These are phyloP conservation scores for Alosa alosa DNA, from an alignment of 2,113 vertebrate species.

Conservation along the genomic window DNA sequence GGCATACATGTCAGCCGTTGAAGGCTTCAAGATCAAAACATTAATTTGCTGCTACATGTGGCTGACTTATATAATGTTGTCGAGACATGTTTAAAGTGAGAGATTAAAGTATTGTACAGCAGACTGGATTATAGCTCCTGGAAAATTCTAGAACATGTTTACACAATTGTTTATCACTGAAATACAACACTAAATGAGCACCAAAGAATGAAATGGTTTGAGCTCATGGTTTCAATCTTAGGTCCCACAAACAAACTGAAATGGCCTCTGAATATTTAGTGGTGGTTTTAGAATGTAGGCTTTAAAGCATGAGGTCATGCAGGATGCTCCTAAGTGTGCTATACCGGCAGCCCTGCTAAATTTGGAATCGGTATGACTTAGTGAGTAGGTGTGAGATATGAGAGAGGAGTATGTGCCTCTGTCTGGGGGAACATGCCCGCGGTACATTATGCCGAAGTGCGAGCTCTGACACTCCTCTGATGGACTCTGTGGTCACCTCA, in stretches of 20 bases:
- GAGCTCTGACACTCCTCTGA: constrained; percentile 45
- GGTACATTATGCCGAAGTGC: constrained; percentile 23
- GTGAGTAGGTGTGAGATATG: constrained; percentile 33
- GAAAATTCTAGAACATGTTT: not conserved
- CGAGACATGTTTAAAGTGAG: not conserved
- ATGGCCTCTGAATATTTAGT: not conserved
- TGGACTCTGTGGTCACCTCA: constrained; percentile 24
- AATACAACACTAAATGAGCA: not conserved
- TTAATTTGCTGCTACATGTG: not conserved
- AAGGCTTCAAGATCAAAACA: not conserved
- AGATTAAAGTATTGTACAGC: not conserved
- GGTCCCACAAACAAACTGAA: not conserved
- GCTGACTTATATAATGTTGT: not conserved
- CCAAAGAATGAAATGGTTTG: not conserved
- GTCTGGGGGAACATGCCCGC: constrained; percentile 31
- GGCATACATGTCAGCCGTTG: not conserved
- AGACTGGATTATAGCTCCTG: not conserved
- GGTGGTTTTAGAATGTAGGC: constrained; percentile 13
- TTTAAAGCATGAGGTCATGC: constrained; percentile 16
- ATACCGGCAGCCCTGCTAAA: constrained; percentile 8
- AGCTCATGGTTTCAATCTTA: not conserved
- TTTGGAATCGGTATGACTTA: constrained; percentile 31
- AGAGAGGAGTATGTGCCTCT: constrained; percentile 33
- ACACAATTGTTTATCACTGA: not conserved
- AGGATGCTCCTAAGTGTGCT: constrained; percentile 15